phyloP scores from a whole-genome alignment of 2,113 vertebrate species.

The Penelope pileata region DNA sequence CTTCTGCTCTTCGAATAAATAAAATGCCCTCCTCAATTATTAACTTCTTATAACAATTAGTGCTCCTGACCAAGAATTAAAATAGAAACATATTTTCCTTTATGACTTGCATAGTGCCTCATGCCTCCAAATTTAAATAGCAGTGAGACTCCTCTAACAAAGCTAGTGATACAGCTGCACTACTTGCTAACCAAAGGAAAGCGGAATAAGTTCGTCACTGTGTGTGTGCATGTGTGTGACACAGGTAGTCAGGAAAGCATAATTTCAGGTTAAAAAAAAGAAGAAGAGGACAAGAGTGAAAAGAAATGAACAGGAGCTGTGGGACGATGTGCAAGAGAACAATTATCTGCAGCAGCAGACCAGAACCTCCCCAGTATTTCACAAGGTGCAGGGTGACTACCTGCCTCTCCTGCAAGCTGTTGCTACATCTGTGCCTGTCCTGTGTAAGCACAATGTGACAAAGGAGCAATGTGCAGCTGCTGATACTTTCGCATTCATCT shows the following conservation, averaged over 20 bases:
- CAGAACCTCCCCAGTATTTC: neutral
- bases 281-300: neutral
- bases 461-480: neutral
- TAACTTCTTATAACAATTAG: neutral
- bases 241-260: neutral
- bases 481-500: neutral
- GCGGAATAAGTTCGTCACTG: neutral
- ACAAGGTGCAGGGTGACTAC: neutral
- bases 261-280: neutral
- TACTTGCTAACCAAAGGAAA: neutral
- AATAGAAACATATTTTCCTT: neutral
- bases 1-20: neutral
- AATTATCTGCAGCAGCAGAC: neutral
- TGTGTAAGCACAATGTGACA: rapidly evolving
- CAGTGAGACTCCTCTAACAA: neutral
- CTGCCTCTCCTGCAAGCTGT: neutral
- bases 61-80: neutral
- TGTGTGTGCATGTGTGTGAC: rapidly evolving
- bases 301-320: neutral
- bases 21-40: neutral
- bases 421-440: neutral
- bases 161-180: neutral
- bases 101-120: neutral
- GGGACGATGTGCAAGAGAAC: neutral
- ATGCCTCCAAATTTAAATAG: neutral